Base-by-base conservation (phyloP, 2,888 invertebrate genomes). In the Vesta saturnalis region DNA sequence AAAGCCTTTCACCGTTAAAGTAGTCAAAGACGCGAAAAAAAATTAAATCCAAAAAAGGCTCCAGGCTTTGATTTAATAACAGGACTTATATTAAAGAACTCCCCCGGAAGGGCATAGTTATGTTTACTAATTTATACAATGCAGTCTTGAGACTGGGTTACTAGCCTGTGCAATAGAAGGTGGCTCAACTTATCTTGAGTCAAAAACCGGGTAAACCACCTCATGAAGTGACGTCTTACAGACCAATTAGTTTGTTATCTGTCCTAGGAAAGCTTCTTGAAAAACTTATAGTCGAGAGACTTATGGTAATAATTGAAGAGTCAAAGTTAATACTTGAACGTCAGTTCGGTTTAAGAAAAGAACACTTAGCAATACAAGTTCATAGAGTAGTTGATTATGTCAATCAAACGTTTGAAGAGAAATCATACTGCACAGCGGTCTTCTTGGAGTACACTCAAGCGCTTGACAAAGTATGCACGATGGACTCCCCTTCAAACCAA, bases 281-380 rank as follows among this genome's bases (percentile, higher is more conserved):
- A n/a, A n/a, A n/a, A n/a, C n/a, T n/a, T n/a, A n/a, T n/a, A n/a
- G n/a, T n/a, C n/a, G n/a, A n/a, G n/a, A n/a, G n/a, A n/a, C n/a
- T 30, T 6, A 30, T 30, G 10, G 10, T 30, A 30, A 10, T 30
- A 5, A 10, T 30, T 30, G 30, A 30, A 30, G 30, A 30, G 6
- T 30, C 5, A 6, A 30, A 30, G 10, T 30, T 30, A 30, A 30
- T 72, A 30, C 30, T 69, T 8, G 35, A 64, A 16, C 70, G 74
- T 16, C 69, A 75, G 59, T 74, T 74, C 35, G 73, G 67, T 10
- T 73, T 73, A 10, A 39, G 69, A 21, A 60, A 71, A 6, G 30
- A 70, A 5, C 71, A 74, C 23, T 55, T 68, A 8, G 69, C n/a
- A 6, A 66, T 68, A 30, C 72, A 74, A n/a, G n/a, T n/a, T n/a